Conservation (phyloP, 2,113 vertebrate genomes). For the Callionymus lyra region DNA sequence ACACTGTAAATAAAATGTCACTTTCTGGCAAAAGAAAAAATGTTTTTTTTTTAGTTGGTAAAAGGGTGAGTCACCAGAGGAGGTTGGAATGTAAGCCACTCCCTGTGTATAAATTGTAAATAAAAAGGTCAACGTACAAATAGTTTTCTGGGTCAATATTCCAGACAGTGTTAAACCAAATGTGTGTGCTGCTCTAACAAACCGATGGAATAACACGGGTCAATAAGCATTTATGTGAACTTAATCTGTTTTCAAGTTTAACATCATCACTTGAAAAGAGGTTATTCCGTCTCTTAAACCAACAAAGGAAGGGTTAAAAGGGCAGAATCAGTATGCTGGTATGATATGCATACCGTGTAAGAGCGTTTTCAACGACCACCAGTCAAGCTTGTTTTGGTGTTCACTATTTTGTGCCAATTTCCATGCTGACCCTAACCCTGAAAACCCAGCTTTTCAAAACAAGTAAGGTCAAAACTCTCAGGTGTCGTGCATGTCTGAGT, state of each 20-base stretch:
- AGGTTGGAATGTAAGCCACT: too few relatives aligned
- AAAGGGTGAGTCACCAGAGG: too few relatives aligned
- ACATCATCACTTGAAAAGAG: too few relatives aligned
- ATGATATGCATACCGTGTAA: slow-evolving; percentile 60
- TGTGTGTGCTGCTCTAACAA: too few relatives aligned
- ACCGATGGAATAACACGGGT: background rate
- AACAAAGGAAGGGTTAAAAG: slow-evolving; percentile 22
- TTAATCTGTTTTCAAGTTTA: background rate
- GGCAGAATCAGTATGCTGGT: slow-evolving; percentile 52
- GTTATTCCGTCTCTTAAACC: slow-evolving; percentile 3
- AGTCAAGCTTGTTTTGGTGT: slow-evolving; percentile 68
- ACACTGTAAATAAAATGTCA: too few relatives aligned
- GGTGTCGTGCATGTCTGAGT: slow-evolving; percentile 52
- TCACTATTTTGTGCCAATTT: slow-evolving; percentile 48
- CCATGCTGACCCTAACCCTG: slow-evolving; percentile 42
- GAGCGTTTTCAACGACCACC: slow-evolving; percentile 60
- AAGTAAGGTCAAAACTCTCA: slow-evolving; percentile 58
- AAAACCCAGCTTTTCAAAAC: slow-evolving; percentile 45
- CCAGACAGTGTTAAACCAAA: too few relatives aligned
- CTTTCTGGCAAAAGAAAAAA: too few relatives aligned
- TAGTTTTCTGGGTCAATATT: too few relatives aligned
- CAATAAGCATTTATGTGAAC: background rate
- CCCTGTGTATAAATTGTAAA: too few relatives aligned
- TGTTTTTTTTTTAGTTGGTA: too few relatives aligned
- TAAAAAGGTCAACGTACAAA: too few relatives aligned